These are phyloP conservation scores for Agrilus mali DNA, from an alignment of 2,888 invertebrate genomes.

Conservation along the genomic window DNA sequence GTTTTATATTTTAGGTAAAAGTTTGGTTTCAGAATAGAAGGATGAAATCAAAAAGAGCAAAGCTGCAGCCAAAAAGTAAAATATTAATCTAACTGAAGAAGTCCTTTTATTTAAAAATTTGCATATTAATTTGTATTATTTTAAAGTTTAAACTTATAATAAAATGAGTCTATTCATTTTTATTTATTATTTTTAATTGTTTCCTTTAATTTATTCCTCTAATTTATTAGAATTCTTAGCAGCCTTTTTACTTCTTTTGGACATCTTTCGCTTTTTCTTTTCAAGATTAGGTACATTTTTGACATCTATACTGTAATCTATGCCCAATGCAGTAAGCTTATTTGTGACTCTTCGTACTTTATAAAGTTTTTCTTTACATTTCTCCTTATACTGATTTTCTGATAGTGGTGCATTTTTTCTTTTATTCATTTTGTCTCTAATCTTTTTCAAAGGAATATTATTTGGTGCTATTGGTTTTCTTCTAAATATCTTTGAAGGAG, in stretches of 20 bases:
- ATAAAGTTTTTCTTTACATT: conserved; percentile 31
- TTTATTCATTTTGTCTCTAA: conserved; percentile 34
- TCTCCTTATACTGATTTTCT: conserved; percentile 31
- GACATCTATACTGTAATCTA: conserved; percentile 40
- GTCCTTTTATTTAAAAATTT: too few species aligned
- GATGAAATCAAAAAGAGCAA: conserved; percentile 84
- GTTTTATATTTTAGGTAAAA: conserved; percentile 49
- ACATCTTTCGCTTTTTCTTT: conserved; percentile 17
- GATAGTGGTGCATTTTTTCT: conserved; percentile 35
- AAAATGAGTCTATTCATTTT: too few species aligned
- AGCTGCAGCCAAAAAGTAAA: conserved; percentile 20
- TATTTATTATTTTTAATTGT: too few species aligned
- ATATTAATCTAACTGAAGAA: too few species aligned
- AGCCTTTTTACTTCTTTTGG: conserved; percentile 3
- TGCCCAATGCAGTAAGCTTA: conserved; percentile 37
- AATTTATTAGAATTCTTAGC: neutral
- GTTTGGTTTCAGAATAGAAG: conserved; percentile 85
- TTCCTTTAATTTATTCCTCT: neutral
- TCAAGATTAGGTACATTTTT: conserved; percentile 33
- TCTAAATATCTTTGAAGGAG: conserved; percentile 40
- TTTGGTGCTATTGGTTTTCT: conserved; percentile 39
- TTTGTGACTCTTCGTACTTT: conserved; percentile 37
- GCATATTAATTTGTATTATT: too few species aligned
- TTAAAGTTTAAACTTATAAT: too few species aligned
- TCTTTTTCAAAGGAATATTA: conserved; percentile 35